Conservation (phyloP, 2,113 vertebrate species). For the Hyla sarda region DNA sequence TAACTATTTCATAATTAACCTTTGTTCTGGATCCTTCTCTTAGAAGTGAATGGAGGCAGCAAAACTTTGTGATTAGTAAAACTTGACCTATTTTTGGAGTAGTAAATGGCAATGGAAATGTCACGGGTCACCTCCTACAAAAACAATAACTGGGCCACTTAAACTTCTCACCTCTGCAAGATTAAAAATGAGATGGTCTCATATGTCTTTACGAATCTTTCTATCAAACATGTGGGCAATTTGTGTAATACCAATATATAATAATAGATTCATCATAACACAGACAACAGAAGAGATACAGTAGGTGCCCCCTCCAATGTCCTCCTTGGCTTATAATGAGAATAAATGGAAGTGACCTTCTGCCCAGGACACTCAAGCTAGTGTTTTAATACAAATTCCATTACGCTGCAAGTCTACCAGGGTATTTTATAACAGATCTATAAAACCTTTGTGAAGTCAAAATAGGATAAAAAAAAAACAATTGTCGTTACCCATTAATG, state of each 20-base stretch:
- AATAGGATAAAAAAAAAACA: constrained; percentile 71
- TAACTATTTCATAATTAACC: too few relatives aligned
- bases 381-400: constrained; percentile 74
- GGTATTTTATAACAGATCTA: constrained; percentile 69
- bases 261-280: constrained; percentile 43
- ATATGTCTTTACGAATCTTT: constrained; percentile 33
- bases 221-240: constrained; percentile 36
- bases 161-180: constrained; percentile 49
- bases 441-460: constrained; percentile 66
- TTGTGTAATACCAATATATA: constrained; percentile 44
- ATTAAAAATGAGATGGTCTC: constrained; percentile 54
- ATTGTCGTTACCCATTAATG: constrained; percentile 69
- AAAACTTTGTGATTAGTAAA: constrained; percentile 39
- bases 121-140: constrained; percentile 48
- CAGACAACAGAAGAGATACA: not conserved
- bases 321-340: constrained; percentile 66
- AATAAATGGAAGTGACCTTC: constrained; percentile 71
- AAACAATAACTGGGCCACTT: constrained; percentile 53
- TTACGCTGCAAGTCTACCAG: constrained; percentile 68
- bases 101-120: constrained; percentile 30
- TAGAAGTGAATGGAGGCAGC: not conserved
- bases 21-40: not conserved
- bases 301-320: constrained; percentile 48
- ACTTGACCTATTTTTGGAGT: constrained; percentile 34
- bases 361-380: constrained; percentile 62